A percentile compares a stretch with the other conserved stretches of the same genome.
Conservation (phyloP, 2,113 vertebrate species). For the Calcarius ornatus region DNA sequence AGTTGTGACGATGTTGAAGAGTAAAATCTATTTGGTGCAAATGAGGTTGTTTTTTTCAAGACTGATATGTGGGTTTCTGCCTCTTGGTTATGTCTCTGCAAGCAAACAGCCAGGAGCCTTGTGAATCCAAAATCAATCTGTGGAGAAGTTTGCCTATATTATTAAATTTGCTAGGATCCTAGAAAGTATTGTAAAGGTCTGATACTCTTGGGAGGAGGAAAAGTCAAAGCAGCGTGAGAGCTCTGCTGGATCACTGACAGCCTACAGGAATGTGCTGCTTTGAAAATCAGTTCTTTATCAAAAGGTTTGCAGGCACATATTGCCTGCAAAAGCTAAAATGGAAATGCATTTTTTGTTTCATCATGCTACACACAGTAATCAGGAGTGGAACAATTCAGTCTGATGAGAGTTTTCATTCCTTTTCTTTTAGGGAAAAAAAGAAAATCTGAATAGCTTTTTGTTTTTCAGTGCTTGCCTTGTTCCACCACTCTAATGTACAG, state of each 20-base stretch:
- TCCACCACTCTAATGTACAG: not conserved
- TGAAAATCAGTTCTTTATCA: constrained; percentile 37
- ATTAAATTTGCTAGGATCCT: constrained; percentile 25
- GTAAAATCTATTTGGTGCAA: constrained; percentile 24
- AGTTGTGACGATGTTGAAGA: not conserved
- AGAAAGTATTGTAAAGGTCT: constrained; percentile 20
- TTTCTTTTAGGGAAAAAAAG: not conserved
- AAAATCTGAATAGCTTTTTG: constrained; percentile 43
- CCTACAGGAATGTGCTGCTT: constrained; percentile 23
- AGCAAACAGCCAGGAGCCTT: constrained; percentile 7
- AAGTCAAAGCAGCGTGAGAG: constrained; percentile 1
- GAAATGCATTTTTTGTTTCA: constrained; percentile 47
- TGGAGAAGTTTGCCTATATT: constrained; percentile 10
- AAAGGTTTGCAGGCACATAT: not conserved
- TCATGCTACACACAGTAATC: constrained; percentile 29
- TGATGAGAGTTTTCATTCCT: constrained; percentile 49
- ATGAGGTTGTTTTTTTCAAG: not conserved
- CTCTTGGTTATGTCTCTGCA: not conserved
- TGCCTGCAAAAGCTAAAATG: constrained; percentile 9
- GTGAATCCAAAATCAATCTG: constrained; percentile 23
- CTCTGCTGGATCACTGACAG: constrained; percentile 34
- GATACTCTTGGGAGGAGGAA: not conserved
- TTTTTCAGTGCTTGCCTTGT: constrained; percentile 40
- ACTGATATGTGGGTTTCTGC: not conserved
- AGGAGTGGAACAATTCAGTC: constrained; percentile 46